Conservation (phyloP, 2,888 invertebrate species). For the Empis livida region DNA sequence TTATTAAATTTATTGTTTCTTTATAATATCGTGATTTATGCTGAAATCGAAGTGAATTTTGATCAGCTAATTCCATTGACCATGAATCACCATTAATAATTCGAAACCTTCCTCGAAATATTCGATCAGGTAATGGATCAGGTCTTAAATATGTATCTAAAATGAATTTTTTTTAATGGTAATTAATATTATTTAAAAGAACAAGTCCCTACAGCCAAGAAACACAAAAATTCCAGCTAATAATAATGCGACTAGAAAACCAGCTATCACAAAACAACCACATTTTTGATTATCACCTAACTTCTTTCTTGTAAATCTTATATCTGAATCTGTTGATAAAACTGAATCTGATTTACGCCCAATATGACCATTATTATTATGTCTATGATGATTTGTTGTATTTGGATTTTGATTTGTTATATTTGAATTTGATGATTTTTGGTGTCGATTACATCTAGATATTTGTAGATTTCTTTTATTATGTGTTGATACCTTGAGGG, state of each 20-base stretch:
- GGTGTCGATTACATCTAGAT: neutral
- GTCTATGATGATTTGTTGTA: slow-evolving; percentile 2
- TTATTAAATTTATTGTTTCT: slow-evolving; percentile 59
- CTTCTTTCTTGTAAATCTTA: slow-evolving; percentile 75
- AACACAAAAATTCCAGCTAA: slow-evolving; percentile 52
- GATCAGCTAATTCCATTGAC: slow-evolving; percentile 50
- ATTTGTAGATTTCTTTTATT: slow-evolving; percentile 1
- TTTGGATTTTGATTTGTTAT: neutral
- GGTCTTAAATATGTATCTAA: slow-evolving; percentile 36
- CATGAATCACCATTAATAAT: slow-evolving; percentile 58
- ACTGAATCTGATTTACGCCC: slow-evolving; percentile 57
- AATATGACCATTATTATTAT: slow-evolving; percentile 17
- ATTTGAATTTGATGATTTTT: neutral
- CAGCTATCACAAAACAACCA: slow-evolving; percentile 76
- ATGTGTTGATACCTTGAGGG: neutral
- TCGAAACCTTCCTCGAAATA: slow-evolving; percentile 70
- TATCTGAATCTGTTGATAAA: slow-evolving; percentile 76
- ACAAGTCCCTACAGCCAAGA: slow-evolving; percentile 43
- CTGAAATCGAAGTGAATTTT: slow-evolving; percentile 55
- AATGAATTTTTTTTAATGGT: neutral
- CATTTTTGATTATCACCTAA: slow-evolving; percentile 74
- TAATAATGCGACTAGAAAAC: slow-evolving; percentile 66
- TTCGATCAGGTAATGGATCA: slow-evolving; percentile 60
- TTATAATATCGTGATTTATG: slow-evolving; percentile 61
- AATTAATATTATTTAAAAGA: slow-evolving; percentile 7